phyloP scores from a whole-genome alignment of 35 echinoderm and acorn worm genomes.

The Patiria miniata region DNA sequence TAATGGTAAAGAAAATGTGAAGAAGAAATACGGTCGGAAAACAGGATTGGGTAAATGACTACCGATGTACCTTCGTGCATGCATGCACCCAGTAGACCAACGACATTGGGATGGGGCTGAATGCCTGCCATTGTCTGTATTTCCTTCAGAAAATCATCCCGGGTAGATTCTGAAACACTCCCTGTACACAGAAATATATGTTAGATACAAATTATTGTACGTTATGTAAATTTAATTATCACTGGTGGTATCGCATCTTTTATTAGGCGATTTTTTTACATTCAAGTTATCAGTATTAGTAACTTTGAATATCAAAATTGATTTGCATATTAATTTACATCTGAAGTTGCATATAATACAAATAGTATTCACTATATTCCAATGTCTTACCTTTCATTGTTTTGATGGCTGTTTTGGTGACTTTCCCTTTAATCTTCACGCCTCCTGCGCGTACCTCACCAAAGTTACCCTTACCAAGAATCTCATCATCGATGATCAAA shows the following conservation, averaged over 20 bases:
- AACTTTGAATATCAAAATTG: too few relatives aligned
- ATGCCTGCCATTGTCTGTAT: background rate
- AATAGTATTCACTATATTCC: background rate
- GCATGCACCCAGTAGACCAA: background rate
- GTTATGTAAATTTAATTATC: too few relatives aligned
- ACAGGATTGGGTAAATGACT: too few relatives aligned
- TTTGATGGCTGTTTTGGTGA: slow-evolving; percentile 15
- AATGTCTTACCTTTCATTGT: slow-evolving; percentile 23
- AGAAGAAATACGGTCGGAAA: too few relatives aligned
- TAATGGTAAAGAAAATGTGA: too few relatives aligned
- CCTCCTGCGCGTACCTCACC: slow-evolving; percentile 22
- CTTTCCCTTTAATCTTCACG: slow-evolving; percentile 1
- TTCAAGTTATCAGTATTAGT: too few relatives aligned
- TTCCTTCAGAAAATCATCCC: background rate
- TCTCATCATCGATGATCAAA: background rate
- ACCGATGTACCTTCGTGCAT: background rate
- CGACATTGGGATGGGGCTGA: background rate
- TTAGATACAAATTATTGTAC: background rate
- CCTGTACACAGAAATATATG: background rate
- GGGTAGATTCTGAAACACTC: background rate
- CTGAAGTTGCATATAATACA: background rate
- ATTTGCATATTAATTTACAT: too few relatives aligned
- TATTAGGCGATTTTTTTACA: too few relatives aligned
- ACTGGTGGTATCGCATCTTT: too few relatives aligned
- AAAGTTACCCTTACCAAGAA: slow-evolving; percentile 49